Evolutionary conservation across 2,113 vertebrate genomes (phyloP).

Genomic region (Corythornis madagascariensis): DNA sequence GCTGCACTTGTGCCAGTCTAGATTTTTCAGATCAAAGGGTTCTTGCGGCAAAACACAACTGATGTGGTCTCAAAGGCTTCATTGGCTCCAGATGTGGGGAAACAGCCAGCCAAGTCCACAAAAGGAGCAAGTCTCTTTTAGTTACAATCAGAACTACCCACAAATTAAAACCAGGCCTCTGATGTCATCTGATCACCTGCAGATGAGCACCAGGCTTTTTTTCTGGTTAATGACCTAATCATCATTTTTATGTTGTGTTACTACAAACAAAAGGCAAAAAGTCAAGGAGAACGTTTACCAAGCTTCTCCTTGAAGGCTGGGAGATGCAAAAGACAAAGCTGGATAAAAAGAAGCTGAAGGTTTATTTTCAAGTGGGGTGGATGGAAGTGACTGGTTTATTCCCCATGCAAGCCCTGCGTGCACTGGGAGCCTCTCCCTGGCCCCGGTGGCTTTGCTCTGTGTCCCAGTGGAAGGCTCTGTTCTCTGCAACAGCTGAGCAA

Average conservation of each 20-base stretch:
- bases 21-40: slow-evolving; percentile 87
- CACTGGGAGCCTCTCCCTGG: background rate
- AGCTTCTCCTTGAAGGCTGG: background rate
- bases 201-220: slow-evolving; percentile 68
- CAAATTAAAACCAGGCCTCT: slow-evolving; percentile 87
- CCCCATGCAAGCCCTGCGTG: background rate
- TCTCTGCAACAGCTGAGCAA: slow-evolving; percentile 23
- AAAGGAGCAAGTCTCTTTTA: slow-evolving; percentile 79
- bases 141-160: slow-evolving; percentile 80
- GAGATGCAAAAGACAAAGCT: background rate
- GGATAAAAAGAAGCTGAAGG: background rate
- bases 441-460: background rate
- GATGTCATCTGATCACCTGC: slow-evolving; percentile 83
- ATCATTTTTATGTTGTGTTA: slow-evolving; percentile 69
- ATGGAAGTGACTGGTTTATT: accelerated
- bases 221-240: slow-evolving; percentile 76
- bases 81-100: slow-evolving; percentile 91
- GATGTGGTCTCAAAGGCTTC: slow-evolving; percentile 92
- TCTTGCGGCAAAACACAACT: slow-evolving; percentile 84
- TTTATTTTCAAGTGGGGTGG: background rate
- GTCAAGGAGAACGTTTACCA: slow-evolving; percentile 33
- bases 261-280: slow-evolving; percentile 70
- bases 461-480: background rate
- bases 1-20: slow-evolving; percentile 83
- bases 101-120: slow-evolving; percentile 78